Evolutionary conservation across 2,888 invertebrate genomes (phyloP).

Genomic region (Erebia epiphron): DNA sequence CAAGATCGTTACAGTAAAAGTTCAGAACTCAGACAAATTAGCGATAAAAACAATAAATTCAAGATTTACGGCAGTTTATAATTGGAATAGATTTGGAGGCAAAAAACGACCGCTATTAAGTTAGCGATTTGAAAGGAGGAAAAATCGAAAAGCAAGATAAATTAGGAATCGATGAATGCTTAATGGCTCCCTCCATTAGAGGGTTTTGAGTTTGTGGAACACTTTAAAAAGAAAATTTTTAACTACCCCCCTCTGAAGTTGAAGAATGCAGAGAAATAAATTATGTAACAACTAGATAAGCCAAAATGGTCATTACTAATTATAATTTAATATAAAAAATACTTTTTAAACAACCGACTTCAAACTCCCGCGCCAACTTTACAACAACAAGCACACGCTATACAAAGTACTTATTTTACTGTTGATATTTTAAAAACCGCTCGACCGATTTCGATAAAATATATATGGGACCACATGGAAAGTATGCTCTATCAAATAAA

Average conservation of each 20-base stretch:
- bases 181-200: slow-evolving; percentile 78
- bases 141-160: slow-evolving; percentile 76
- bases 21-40: slow-evolving; percentile 36
- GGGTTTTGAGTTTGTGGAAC: slow-evolving; percentile 68
- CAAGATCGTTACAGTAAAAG: slow-evolving; percentile 43
- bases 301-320: background rate
- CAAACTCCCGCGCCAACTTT: too few relatives aligned
- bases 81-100: slow-evolving; percentile 61
- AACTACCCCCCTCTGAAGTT: slow-evolving; percentile 69
- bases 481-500: too few relatives aligned
- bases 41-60: slow-evolving; percentile 40
- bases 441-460: too few relatives aligned
- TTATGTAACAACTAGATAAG: slow-evolving; percentile 38
- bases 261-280: slow-evolving; percentile 49
- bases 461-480: too few relatives aligned
- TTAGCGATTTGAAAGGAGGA: slow-evolving; percentile 67
- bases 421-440: too few relatives aligned
- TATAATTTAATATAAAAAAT: too few relatives aligned
- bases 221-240: slow-evolving; percentile 65
- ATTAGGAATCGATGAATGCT: slow-evolving; percentile 78
- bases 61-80: slow-evolving; percentile 62
- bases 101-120: slow-evolving; percentile 57
- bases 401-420: too few relatives aligned
- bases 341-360: too few relatives aligned
- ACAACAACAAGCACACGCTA: too few relatives aligned